A percentile compares a stretch with the other conserved stretches of the same genome.
Evolutionary conservation across 2,888 invertebrate species (phyloP).

Genomic region (Mythimna albipuncta): DNA sequence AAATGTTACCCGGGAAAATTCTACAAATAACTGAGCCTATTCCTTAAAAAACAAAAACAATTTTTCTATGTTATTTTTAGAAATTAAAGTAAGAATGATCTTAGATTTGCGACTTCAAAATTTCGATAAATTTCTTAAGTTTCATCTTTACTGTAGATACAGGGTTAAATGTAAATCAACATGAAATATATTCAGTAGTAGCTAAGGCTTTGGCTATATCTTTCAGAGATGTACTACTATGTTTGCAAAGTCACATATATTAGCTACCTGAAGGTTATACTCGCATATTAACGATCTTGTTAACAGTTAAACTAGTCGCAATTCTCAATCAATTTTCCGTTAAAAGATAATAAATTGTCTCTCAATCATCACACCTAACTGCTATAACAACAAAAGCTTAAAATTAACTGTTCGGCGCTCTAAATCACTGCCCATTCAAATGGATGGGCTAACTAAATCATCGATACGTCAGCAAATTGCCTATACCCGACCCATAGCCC

Average conservation of each 20-base stretch:
- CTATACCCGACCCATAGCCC: slow-evolving; percentile 38
- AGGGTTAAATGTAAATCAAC: slow-evolving; percentile 30
- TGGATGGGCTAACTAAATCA: slow-evolving; percentile 52
- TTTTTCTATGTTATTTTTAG: too few species aligned
- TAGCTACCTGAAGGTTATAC: background rate
- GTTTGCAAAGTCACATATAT: background rate
- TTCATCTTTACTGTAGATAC: slow-evolving; percentile 2
- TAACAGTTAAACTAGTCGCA: background rate
- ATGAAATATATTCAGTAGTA: slow-evolving; percentile 32
- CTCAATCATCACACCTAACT: background rate
- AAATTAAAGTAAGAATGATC: too few species aligned
- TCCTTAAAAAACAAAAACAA: too few species aligned
- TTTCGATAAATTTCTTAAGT: background rate
- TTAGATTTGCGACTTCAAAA: too few species aligned
- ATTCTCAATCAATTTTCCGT: background rate
- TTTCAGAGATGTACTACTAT: slow-evolving; percentile 10
- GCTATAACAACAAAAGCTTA: slow-evolving; percentile 2
- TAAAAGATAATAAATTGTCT: background rate
- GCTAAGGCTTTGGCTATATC: slow-evolving; percentile 8
- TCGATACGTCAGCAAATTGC: slow-evolving; percentile 53
- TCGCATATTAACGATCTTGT: background rate
- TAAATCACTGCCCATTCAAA: slow-evolving; percentile 34
- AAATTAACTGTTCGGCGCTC: slow-evolving; percentile 10
- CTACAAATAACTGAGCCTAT: too few species aligned
- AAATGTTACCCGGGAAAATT: too few species aligned